Evolutionary conservation across 2,113 vertebrate genomes (phyloP).

Genomic region (Corythornis vintsioides): DNA sequence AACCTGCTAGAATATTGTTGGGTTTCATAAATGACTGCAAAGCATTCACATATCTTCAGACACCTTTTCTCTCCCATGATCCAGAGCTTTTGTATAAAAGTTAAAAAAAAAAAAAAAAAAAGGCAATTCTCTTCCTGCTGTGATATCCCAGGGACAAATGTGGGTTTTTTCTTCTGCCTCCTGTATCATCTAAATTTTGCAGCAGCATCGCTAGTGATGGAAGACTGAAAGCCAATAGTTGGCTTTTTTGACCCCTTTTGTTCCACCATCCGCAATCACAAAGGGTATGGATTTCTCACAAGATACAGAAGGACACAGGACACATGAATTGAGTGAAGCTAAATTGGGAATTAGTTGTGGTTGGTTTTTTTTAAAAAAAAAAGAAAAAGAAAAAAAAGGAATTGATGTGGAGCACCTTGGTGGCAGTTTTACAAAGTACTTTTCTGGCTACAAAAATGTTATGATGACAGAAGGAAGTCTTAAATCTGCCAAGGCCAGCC

Average conservation of each 20-base stretch:
- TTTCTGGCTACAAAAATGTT: background rate
- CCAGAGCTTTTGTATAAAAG: background rate
- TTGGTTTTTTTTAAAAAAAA: background rate
- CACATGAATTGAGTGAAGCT: background rate
- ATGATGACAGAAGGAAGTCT: slow-evolving; percentile 2
- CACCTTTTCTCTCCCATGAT: background rate
- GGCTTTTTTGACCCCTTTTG: background rate
- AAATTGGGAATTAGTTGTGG: slow-evolving; percentile 13
- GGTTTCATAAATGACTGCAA: background rate
- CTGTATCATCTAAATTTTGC: slow-evolving; percentile 13
- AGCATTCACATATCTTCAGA: slow-evolving; percentile 24
- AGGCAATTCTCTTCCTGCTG: slow-evolving; percentile 1
- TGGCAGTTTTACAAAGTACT: background rate
- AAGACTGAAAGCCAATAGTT: slow-evolving; percentile 3
- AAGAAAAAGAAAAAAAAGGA: background rate
- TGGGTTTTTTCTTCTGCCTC: slow-evolving; percentile 4
- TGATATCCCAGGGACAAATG: slow-evolving; percentile 11
- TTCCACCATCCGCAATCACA: slow-evolving; percentile 2
- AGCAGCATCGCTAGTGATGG: background rate
- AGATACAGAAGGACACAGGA: background rate
- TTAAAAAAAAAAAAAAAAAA: background rate
- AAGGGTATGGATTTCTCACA: slow-evolving; percentile 8
- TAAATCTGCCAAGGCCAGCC: background rate
- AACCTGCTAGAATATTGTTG: background rate
- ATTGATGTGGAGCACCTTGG: background rate